Percentiles rank a stretch among this genome's conserved stretches.
Evolutionary conservation across 2,888 invertebrate genomes (phyloP).

Genomic region (Kryphioiulus occultus): DNA sequence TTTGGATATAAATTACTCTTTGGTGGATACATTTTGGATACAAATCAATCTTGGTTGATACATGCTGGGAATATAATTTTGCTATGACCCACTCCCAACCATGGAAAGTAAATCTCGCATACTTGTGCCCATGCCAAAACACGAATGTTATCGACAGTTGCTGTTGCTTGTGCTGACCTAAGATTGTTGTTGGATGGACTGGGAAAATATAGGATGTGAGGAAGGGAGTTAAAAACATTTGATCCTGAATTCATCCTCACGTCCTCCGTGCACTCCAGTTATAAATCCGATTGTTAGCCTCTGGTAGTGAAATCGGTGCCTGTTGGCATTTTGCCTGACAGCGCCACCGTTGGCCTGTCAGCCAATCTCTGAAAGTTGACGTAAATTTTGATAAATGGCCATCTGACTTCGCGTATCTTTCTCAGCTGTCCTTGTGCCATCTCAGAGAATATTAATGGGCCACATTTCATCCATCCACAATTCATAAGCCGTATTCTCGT

Average conservation of each 20-base stretch:
- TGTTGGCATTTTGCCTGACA: neutral
- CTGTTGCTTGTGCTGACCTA: too few species aligned
- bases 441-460: neutral
- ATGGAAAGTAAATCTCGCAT: too few species aligned
- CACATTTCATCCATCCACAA: neutral
- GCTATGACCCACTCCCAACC: too few species aligned
- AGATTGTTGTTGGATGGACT: too few species aligned
- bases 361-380: neutral
- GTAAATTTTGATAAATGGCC: conserved; percentile 17
- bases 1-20: too few species aligned
- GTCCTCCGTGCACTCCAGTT: too few species aligned
- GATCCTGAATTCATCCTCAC: neutral
- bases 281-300: neutral
- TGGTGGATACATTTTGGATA: too few species aligned
- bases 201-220: too few species aligned
- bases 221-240: neutral
- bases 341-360: neutral
- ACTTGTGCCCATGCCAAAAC: too few species aligned
- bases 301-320: neutral
- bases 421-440: neutral
- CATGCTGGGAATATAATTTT: too few species aligned
- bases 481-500: neutral
- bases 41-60: too few species aligned
- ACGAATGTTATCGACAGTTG: too few species aligned
- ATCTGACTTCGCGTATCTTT: neutral